Conservation (phyloP, 2,113 vertebrate genomes). For the Phodopus roborovskii region DNA sequence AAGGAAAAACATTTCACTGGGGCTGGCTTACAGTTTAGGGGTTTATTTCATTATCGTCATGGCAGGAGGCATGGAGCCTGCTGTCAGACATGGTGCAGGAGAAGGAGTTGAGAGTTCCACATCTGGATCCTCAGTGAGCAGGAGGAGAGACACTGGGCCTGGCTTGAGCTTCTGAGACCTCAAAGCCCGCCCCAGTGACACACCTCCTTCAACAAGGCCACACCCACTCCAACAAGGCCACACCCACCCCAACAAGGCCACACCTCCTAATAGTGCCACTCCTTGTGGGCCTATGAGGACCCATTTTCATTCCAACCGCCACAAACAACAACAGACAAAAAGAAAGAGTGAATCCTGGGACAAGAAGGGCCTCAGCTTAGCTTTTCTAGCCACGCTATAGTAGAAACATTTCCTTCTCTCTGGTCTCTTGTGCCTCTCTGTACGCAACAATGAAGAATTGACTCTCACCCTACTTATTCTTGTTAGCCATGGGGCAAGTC, state of each 20-base stretch:
- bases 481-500: neutral
- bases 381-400: neutral
- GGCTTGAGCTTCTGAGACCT: neutral
- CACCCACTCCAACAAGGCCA: no score
- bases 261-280: neutral
- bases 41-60: neutral
- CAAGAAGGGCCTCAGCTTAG: neutral
- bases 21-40: neutral
- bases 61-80: accelerated
- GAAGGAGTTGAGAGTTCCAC: neutral
- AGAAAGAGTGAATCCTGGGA: neutral
- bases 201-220: neutral
- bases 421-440: neutral
- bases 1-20: neutral
- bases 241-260: no score
- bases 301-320: neutral
- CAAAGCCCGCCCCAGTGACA: neutral
- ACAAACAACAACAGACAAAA: neutral
- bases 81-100: neutral
- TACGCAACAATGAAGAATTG: neutral
- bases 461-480: neutral
- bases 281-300: no score
- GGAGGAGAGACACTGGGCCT: neutral
- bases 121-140: neutral
- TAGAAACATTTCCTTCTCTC: neutral